phyloP scores from a whole-genome alignment of 2,888 invertebrate genomes.

The Lepidonotus clava region DNA sequence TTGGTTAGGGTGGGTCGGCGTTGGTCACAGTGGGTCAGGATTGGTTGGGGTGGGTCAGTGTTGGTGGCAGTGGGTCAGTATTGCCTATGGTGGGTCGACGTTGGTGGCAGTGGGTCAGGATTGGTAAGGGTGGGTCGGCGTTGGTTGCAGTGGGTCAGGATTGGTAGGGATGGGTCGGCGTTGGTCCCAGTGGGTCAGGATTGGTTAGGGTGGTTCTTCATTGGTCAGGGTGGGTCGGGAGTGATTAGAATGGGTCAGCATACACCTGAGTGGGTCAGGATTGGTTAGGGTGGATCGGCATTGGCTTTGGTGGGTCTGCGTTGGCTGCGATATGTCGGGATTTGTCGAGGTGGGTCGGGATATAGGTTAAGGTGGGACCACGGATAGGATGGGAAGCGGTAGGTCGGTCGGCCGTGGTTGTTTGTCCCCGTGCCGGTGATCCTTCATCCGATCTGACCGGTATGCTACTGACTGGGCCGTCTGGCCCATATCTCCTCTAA shows the following conservation, averaged over 20 bases:
- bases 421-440: no score
- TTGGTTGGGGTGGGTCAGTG: neutral
- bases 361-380: neutral
- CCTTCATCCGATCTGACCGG: no score
- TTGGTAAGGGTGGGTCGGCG: neutral
- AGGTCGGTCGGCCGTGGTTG: no score
- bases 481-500: no score
- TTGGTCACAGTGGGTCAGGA: neutral
- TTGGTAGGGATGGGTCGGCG: neutral
- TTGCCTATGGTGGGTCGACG: neutral
- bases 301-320: neutral
- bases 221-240: neutral
- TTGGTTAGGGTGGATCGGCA: neutral
- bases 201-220: neutral
- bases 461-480: no score
- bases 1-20: neutral
- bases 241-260: neutral
- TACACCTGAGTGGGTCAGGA: neutral
- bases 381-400: neutral
- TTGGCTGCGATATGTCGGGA: neutral
- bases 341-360: neutral
- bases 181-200: neutral
- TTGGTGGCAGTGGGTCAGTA: neutral
- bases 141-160: neutral
- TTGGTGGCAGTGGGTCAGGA: neutral